Evolutionary conservation across 2,797 vertebrate genomes (phyloP), one percentile per base, ranked within the genome.

Genomic region (Falco berigora): DNA sequence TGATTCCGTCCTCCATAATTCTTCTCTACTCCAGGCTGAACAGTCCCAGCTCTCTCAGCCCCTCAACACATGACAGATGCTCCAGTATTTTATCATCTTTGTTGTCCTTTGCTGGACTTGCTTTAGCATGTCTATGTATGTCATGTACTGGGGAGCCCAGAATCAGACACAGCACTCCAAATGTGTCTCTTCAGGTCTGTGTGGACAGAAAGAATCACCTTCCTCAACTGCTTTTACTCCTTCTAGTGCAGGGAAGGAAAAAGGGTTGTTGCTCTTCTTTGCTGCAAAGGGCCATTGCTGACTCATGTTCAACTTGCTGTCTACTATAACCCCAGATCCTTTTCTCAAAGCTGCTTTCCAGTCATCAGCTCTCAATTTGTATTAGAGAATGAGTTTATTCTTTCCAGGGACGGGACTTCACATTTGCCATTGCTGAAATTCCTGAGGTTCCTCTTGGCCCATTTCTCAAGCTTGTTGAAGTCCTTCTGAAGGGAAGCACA

Each of bases 1-100:
- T 77, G 23, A 77, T 49, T 80, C 3, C 2, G 4, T 53, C 28
- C 4, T 3, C 5, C 2, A 1, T 3, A 7, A 40, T 67, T 47
- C n/a, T 77, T 61, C 42, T 66, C 34, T 83, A 62, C 44, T 64
- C 28, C 14, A 8, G 9, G 17, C 5, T 63, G 30, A 79, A 58
- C 28, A 58, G 8, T 47, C 12, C 19, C 22, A 47, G 24, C 20
- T 63, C 19, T 68, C 24, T 84, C 28, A 58, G 28, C 9, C 8
- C 63, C n/a, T 62, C 28, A 13, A 46, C 8, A n/a, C 46, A 46
- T 28, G 32, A 67, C 14, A 58, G 28, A 12, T 62, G 8, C 3
- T 76, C n/a, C 8, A 52, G 36, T 20, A 22, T 56, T 73, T 59
- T 53, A 28, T 55, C 28, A 64, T 34, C 36, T 72, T 76, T 46